Conservation (phyloP, 2,113 vertebrate genomes). For the Scomber colias region DNA sequence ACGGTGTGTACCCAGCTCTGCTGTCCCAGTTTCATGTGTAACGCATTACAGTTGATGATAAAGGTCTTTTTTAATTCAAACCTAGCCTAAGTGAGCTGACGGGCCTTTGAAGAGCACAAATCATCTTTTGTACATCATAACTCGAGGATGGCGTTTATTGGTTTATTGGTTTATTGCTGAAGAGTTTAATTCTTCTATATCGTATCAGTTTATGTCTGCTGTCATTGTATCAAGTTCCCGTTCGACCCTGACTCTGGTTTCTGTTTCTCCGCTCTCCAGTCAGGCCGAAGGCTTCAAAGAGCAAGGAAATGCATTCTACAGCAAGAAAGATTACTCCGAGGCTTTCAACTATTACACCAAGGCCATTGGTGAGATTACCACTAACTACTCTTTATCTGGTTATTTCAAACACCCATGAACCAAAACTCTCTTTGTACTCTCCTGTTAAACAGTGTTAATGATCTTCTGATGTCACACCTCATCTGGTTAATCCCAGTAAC, state of each 20-base stretch:
- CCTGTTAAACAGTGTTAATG: not conserved
- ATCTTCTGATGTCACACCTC: not conserved
- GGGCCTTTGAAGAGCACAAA: no score
- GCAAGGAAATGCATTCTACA: constrained; percentile 93
- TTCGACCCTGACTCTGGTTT: constrained; percentile 17
- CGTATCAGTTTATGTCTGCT: not conserved
- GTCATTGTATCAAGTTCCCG: no score
- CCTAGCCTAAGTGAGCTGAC: no score
- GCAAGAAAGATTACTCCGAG: constrained; percentile 94
- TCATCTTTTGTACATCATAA: no score
- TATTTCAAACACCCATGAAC: not conserved
- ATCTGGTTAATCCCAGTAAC: no score
- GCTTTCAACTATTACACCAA: constrained; percentile 97
- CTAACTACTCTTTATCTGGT: not conserved
- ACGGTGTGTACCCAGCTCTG: constrained; percentile 40
- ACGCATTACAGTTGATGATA: not conserved
- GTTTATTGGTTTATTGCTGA: not conserved
- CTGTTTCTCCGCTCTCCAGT: constrained; percentile 74
- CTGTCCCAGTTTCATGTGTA: constrained; percentile 61
- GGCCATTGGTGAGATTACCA: constrained; percentile 92
- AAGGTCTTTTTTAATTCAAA: no score
- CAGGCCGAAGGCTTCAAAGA: constrained; percentile 96
- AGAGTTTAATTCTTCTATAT: not conserved
- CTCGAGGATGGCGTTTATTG: no score
- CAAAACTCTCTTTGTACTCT: constrained; percentile 3